Conservation (phyloP, 2,113 vertebrate species). For the Zosterops pallidus region DNA sequence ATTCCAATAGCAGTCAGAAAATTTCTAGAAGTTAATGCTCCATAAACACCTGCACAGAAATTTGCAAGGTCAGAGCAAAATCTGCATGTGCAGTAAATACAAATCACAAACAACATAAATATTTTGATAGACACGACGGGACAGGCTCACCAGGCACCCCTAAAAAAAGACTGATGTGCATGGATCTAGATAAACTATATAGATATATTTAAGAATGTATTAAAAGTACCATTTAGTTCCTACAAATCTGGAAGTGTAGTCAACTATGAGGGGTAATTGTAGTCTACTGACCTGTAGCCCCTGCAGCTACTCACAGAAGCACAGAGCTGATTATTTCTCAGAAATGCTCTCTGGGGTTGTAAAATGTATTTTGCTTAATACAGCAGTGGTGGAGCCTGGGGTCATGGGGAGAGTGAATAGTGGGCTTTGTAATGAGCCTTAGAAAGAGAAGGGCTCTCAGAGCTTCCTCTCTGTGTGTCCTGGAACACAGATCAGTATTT, state of each 20-base stretch:
- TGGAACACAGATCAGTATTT: not conserved
- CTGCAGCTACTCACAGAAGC: not conserved
- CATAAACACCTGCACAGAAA: not conserved
- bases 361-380: conserved; percentile 33
- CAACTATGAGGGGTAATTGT: not conserved
- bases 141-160: not conserved
- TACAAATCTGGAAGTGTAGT: not conserved
- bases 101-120: not conserved
- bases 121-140: not conserved
- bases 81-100: not conserved
- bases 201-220: not conserved
- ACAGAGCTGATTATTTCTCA: conserved; percentile 31
- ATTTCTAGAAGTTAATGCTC: conserved; percentile 11
- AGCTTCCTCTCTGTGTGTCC: not conserved
- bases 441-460: not conserved
- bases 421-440: conserved; percentile 8
- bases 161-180: not conserved
- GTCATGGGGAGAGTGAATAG: conserved; percentile 1
- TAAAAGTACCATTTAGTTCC: not conserved
- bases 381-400: not conserved
- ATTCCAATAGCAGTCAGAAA: not conserved
- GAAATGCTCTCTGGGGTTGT: not conserved
- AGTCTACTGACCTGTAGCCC: conserved; percentile 1
- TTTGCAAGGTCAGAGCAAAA: not conserved
- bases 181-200: not conserved